Conservation (phyloP, 2,797 vertebrate species). For the Neomorphus geoffroyi region DNA sequence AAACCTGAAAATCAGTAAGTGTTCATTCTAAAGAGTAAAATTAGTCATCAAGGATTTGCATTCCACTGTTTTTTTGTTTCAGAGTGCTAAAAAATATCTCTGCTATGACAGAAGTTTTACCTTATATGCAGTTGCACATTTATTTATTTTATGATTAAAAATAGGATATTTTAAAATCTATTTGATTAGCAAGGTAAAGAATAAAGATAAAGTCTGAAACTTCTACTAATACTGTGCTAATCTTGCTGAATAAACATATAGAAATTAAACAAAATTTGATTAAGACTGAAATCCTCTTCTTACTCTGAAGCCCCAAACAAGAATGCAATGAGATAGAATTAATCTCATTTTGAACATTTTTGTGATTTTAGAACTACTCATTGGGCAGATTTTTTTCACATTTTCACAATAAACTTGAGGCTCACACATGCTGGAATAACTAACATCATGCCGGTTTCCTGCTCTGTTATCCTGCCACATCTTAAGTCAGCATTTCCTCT, state of each 20-base stretch:
- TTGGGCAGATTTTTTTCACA: background rate
- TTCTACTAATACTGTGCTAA: background rate
- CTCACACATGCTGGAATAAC: background rate
- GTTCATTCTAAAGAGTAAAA: background rate
- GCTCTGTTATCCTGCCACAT: background rate
- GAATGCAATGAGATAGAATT: accelerated
- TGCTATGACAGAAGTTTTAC: background rate
- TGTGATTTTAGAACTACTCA: background rate
- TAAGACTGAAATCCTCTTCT: background rate
- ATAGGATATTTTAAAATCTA: accelerated
- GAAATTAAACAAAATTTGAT: background rate
- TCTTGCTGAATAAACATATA: background rate
- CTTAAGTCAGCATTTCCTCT: background rate
- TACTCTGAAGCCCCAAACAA: background rate
- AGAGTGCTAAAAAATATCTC: background rate
- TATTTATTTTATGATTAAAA: background rate
- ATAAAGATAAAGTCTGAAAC: background rate
- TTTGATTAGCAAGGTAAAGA: background rate
- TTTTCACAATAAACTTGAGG: background rate
- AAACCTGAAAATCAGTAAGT: background rate
- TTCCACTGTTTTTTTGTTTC: accelerated
- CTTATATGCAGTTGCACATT: background rate
- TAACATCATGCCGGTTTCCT: background rate
- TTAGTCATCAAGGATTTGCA: background rate
- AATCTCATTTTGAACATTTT: background rate